Conservation (phyloP, 2,797 vertebrate species). For the Spheniscus humboldti region DNA sequence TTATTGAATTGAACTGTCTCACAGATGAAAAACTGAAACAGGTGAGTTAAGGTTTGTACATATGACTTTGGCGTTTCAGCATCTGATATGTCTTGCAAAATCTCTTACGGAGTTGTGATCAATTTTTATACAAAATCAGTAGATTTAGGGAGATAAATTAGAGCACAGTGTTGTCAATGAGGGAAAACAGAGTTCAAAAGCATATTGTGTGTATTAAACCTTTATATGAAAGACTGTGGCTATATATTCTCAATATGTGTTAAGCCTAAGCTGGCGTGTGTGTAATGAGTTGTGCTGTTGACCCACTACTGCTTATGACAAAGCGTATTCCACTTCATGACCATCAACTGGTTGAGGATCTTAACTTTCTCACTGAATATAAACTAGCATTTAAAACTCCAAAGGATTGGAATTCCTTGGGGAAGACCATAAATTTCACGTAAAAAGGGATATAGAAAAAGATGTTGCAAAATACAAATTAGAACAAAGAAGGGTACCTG, state of each 20-base stretch:
- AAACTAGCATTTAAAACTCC: not conserved
- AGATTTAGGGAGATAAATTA: not conserved
- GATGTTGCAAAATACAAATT: not conserved
- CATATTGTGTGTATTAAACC: not conserved
- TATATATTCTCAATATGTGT: not conserved
- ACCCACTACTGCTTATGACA: not conserved
- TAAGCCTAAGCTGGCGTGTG: not conserved
- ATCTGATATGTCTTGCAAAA: not conserved
- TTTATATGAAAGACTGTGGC: not conserved
- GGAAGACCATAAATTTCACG: not conserved
- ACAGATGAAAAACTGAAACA: conserved; percentile 98
- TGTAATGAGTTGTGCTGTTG: not conserved
- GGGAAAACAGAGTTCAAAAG: not conserved
- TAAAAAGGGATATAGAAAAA: not conserved
- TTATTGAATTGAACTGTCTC: conserved; percentile 98
- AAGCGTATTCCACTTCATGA: not conserved
- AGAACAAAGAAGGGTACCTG: not conserved
- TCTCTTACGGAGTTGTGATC: not conserved
- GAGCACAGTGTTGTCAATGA: not conserved
- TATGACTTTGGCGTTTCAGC: not conserved
- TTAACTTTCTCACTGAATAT: not conserved
- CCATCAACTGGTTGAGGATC: not conserved
- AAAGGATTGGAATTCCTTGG: not conserved
- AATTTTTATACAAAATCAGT: not conserved
- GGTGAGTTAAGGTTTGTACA: conserved; percentile 74